A percentile compares a stretch with the other conserved stretches of the same genome.
These are phyloP conservation scores for Cotesia congregata DNA, from an alignment of 2,888 invertebrate genomes.

Conservation along the genomic window DNA sequence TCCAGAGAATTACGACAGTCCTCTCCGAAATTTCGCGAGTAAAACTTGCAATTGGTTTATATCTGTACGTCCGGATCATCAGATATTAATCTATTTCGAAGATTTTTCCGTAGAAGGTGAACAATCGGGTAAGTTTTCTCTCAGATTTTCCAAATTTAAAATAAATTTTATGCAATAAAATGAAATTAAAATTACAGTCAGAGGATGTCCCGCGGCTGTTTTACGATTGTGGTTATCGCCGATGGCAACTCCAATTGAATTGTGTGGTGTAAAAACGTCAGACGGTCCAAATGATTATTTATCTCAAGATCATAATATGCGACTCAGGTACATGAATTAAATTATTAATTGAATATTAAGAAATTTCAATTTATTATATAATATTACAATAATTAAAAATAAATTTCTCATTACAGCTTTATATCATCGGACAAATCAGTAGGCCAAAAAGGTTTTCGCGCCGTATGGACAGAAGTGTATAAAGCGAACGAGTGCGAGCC, in stretches of 20 bases:
- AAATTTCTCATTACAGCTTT: slow-evolving; percentile 77
- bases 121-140: slow-evolving; percentile 77
- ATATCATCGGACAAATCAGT: slow-evolving; percentile 95
- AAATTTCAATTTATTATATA: no score
- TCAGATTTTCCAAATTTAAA: not conserved
- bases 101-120: slow-evolving; percentile 95
- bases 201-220: slow-evolving; percentile 93
- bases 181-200: slow-evolving; percentile 72
- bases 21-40: slow-evolving; percentile 83
- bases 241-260: slow-evolving; percentile 85
- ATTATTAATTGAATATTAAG: slow-evolving; percentile 53
- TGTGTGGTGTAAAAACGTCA: slow-evolving; percentile 88
- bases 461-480: slow-evolving; percentile 93
- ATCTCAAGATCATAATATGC: slow-evolving; percentile 88
- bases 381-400: not conserved
- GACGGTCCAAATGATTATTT: slow-evolving; percentile 86
- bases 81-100: slow-evolving; percentile 92
- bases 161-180: slow-evolving; percentile 14
- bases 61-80: slow-evolving; percentile 86
- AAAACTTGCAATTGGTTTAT: slow-evolving; percentile 98
- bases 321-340: slow-evolving; percentile 78
- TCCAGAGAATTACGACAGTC: slow-evolving; percentile 91
- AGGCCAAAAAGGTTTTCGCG: slow-evolving; percentile 93
- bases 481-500: slow-evolving; percentile 74
- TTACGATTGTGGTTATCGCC: slow-evolving; percentile 90